Base-by-base conservation (phyloP, 1,140 invertebrate species). In the Meloidogyne hapla region DNA sequence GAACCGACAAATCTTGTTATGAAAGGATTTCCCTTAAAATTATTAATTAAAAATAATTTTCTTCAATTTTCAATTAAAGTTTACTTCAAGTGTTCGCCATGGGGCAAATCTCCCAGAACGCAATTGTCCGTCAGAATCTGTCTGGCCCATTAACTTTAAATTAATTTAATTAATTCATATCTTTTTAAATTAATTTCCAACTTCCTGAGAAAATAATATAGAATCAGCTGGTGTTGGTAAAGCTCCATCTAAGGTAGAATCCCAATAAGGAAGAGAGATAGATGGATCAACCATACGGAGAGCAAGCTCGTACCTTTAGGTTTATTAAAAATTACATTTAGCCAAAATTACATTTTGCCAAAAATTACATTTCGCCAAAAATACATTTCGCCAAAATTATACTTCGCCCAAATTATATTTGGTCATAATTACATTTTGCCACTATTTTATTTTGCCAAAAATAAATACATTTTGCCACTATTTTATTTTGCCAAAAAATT, bases 111-210 rank as follows among this genome's bases (percentile, higher is more conserved):
- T 56, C 4, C 81, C 81, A 63, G 18, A 69, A 25, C 38, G 26
- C 15, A 82, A 68, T 45, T 82, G 69, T 0, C 81, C 81, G 63
- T 83, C 68, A 0, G 79, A 77, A 64, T 87, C 85, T 9, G 82
- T 74, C 13, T 48, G 69, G 28, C 88, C 88, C 48, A 87, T 78
- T 48, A 86, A 85, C 26, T 83, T 45, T 28, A 78, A 82, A 70
- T 84, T 83, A 81, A 78, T 82, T 69, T 77, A 82, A 3, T 15
- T 69, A 13, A 21, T n/a, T 21, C n/a, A n/a, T n/a, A n/a, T n/a
- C 18, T 72, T 21, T 63, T 69, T 5, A 21, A 42, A 25, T 48
- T 48, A 40, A 69, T 69, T 23, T 69, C 13, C 42, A 28, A 72
- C 71, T 15, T 73, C 71, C 3, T 61, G 26, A 6, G 48, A 56